These are phyloP conservation scores for Fistularia tabacaria DNA, from an alignment of 2,797 vertebrate species.

Conservation along the genomic window DNA sequence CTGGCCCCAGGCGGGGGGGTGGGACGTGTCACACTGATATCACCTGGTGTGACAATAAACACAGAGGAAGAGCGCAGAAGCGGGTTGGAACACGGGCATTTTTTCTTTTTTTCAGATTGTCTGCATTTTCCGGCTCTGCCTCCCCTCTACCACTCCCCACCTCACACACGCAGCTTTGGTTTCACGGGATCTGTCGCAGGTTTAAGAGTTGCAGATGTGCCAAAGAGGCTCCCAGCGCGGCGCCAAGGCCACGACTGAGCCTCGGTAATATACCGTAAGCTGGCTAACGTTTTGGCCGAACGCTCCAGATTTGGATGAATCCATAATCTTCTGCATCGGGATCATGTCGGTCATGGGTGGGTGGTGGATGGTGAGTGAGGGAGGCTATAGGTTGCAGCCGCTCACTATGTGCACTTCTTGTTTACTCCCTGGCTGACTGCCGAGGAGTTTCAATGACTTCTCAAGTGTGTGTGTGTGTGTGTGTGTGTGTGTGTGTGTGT, in stretches of 20 bases:
- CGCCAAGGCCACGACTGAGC: constrained; percentile 19
- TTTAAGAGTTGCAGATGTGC: background rate
- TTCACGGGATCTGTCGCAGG: background rate
- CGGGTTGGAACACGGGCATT: constrained; percentile 10
- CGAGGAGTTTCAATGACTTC: background rate
- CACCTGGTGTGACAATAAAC: constrained; percentile 27
- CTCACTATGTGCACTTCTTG: background rate
- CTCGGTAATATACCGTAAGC: constrained; percentile 32
- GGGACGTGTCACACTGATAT: constrained; percentile 39
- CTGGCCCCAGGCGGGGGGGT: constrained; percentile 43
- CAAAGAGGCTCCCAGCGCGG: constrained; percentile 1
- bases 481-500: no score
- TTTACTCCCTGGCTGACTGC: no score
- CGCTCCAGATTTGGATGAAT: constrained; percentile 32
- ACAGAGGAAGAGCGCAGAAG: background rate
- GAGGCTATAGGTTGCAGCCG: constrained; percentile 8
- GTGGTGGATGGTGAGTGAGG: no score
- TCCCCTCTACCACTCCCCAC: no score
- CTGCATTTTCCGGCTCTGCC: no score
- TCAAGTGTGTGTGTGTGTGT: background rate
- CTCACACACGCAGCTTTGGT: no score
- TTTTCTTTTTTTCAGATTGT: no score
- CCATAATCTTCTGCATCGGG: constrained; percentile 41
- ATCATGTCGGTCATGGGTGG: background rate
- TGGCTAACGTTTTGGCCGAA: constrained; percentile 12